Percentiles rank a stretch among this genome's conserved stretches.
phyloP scores from a whole-genome alignment of 2,797 vertebrate species.

The Scolopax bukidnonensis region DNA sequence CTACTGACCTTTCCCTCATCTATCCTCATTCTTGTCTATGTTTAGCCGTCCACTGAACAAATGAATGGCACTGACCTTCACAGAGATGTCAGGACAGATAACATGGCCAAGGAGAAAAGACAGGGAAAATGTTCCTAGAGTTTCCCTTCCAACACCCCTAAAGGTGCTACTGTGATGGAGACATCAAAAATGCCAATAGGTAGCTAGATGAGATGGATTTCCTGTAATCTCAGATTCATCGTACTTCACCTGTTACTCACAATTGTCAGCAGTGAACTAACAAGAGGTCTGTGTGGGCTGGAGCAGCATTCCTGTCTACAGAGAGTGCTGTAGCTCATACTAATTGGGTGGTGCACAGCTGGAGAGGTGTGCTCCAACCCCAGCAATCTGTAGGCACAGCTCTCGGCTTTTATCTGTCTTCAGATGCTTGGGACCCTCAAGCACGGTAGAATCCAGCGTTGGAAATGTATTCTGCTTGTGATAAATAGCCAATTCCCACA shows the following conservation, averaged over 20 bases:
- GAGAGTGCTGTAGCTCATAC: neutral
- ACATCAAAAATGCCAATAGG: neutral
- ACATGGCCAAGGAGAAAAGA: neutral
- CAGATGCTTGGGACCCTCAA: neutral
- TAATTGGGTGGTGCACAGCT: neutral
- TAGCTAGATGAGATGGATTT: neutral
- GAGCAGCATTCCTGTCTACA: neutral
- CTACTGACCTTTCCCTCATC: neutral
- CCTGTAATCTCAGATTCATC: neutral
- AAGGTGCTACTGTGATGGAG: neutral
- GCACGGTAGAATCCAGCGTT: neutral
- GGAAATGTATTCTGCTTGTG: neutral
- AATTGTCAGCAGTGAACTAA: neutral
- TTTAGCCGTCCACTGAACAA: neutral
- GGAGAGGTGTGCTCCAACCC: neutral
- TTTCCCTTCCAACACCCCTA: neutral
- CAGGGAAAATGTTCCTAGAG: neutral
- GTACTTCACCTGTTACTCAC: neutral
- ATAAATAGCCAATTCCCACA: neutral
- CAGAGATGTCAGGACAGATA: neutral
- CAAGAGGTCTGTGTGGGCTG: neutral
- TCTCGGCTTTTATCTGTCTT: neutral
- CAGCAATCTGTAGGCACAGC: neutral
- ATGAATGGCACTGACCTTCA: neutral
- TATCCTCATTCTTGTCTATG: neutral